Percentiles rank a stretch among this genome's conserved stretches.
Evolutionary conservation across 2,888 invertebrate species (phyloP).

Genomic region (Drosophila greeni): DNA sequence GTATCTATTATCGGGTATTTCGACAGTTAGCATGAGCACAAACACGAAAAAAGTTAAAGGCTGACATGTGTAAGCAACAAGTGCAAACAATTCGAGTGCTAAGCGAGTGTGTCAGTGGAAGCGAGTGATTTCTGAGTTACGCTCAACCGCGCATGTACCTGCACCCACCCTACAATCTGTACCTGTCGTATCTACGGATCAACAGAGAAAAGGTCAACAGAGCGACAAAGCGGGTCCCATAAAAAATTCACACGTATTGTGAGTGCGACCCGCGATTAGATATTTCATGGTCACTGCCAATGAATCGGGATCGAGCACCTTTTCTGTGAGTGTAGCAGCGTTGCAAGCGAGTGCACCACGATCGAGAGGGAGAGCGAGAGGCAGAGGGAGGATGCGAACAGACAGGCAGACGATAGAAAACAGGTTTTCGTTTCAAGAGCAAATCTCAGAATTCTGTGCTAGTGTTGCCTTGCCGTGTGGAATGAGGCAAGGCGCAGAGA

Average conservation of each 20-base stretch:
- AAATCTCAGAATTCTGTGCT: slow-evolving; percentile 42
- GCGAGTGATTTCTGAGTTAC: slow-evolving; percentile 21
- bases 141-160: slow-evolving; percentile 24
- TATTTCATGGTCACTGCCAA: slow-evolving; percentile 73
- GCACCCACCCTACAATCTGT: slow-evolving; percentile 1
- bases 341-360: slow-evolving; percentile 49
- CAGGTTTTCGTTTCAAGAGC: slow-evolving; percentile 60
- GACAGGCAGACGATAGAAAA: slow-evolving; percentile 52
- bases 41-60: slow-evolving; percentile 4
- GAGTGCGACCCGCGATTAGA: slow-evolving; percentile 36
- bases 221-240: slow-evolving; percentile 55
- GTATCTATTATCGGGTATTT: slow-evolving; percentile 31
- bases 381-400: slow-evolving; percentile 8
- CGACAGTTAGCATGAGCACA: slow-evolving; percentile 25
- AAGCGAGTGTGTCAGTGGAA: too few species aligned
- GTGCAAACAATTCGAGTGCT: slow-evolving; percentile 50
- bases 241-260: slow-evolving; percentile 58
- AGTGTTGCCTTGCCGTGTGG: slow-evolving; percentile 42
- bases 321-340: slow-evolving; percentile 26
- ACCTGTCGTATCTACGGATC: slow-evolving; percentile 43
- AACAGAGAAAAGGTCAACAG: slow-evolving; percentile 61
- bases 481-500: slow-evolving; percentile 20
- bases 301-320: slow-evolving; percentile 46
- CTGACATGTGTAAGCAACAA: slow-evolving; percentile 59
- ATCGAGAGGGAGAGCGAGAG: slow-evolving; percentile 7